phyloP scores from a whole-genome alignment of 1,140 invertebrate genomes.

The Solen grandis region DNA sequence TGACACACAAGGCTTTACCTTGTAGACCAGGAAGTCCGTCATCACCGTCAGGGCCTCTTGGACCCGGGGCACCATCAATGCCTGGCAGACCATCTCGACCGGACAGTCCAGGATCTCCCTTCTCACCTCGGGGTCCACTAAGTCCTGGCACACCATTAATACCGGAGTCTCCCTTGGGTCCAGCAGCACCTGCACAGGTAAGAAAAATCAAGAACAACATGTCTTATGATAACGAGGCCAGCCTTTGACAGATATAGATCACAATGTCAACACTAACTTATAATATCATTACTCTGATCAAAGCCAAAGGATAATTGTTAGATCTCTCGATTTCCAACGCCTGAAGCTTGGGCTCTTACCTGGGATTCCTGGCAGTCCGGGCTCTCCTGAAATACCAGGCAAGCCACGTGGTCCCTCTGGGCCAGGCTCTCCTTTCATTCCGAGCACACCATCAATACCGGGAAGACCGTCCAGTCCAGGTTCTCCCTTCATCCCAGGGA shows the following conservation, averaged over 20 bases:
- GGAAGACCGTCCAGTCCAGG: conserved; percentile 54
- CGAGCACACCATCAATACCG: conserved; percentile 49
- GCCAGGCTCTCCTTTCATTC: conserved; percentile 62
- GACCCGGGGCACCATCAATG: conserved; percentile 55
- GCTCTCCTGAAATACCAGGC: conserved; percentile 48
- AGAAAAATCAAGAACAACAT: no score
- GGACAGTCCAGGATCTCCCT: conserved; percentile 60
- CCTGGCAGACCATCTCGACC: conserved; percentile 55
- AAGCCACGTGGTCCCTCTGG: conserved; percentile 42
- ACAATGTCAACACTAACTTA: no score
- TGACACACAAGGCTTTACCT: no score
- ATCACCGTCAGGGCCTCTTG: conserved; percentile 42
- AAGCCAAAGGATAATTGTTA: no score
- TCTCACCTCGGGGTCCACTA: conserved; percentile 58
- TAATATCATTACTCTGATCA: no score
- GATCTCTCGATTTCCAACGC: no score
- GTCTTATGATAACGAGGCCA: no score
- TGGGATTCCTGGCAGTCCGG: conserved; percentile 52
- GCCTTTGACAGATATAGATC: no score
- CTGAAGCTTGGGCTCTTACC: no score
- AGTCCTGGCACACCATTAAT: conserved; percentile 60
- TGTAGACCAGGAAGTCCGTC: conserved; percentile 64
- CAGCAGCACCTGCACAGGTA: conserved; percentile 30
- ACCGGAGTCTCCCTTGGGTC: conserved; percentile 52
- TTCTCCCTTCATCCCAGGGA: conserved; percentile 64